phyloP scores from a whole-genome alignment of 2,113 vertebrate genomes.

The Scalopus aquaticus region DNA sequence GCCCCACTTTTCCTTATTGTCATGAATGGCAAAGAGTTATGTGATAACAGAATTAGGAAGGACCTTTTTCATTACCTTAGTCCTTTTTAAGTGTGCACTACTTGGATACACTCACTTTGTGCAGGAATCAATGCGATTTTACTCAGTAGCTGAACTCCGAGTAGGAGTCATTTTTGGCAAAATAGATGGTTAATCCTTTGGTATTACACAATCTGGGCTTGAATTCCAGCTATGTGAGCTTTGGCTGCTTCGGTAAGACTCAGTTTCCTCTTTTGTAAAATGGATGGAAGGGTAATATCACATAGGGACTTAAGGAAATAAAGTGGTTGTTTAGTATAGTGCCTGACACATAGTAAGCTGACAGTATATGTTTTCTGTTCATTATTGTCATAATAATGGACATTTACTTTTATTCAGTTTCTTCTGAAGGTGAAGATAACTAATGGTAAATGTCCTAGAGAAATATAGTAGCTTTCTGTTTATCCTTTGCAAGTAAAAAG shows the following conservation, averaged over 20 bases:
- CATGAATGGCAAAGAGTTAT: constrained; percentile 11
- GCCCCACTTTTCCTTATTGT: background rate
- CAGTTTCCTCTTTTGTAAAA: constrained; percentile 32
- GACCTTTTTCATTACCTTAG: background rate
- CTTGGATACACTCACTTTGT: background rate
- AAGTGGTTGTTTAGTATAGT: background rate
- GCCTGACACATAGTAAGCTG: background rate
- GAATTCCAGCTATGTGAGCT: background rate
- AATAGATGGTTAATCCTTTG: constrained; percentile 2
- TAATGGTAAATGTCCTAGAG: constrained; percentile 84
- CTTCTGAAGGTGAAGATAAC: constrained; percentile 83
- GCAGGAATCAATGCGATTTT: constrained; percentile 41
- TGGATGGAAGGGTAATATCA: background rate
- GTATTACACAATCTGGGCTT: constrained; percentile 7
- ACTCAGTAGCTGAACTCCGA: constrained; percentile 29
- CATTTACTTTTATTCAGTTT: constrained; percentile 81
- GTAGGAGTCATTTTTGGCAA: constrained; percentile 23
- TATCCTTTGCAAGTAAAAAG: constrained; percentile 82
- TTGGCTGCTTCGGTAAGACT: background rate
- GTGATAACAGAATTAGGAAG: background rate
- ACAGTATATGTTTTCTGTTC: constrained; percentile 15
- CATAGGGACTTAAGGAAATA: background rate
- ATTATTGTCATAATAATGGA: constrained; percentile 70
- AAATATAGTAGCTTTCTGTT: constrained; percentile 86
- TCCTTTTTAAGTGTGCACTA: background rate